Evolutionary conservation across 2,888 invertebrate genomes (phyloP).

Genomic region (Tinea semifulvella): DNA sequence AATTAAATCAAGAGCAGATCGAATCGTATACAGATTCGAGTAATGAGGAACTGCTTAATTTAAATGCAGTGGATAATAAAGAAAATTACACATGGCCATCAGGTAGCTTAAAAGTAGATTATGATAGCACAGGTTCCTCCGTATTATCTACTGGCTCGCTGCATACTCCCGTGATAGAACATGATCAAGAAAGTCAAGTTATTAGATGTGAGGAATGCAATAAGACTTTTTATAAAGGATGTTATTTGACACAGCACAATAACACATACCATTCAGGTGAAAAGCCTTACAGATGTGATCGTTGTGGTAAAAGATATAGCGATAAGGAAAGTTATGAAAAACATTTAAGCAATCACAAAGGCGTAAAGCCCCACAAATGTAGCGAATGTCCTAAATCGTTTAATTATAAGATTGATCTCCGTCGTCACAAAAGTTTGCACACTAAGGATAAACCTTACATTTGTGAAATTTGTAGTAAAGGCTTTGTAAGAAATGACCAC

Average conservation of each 20-base stretch:
- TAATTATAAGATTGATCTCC: constrained; percentile 89
- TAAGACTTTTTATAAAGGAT: constrained; percentile 85
- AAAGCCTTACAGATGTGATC: constrained; percentile 85
- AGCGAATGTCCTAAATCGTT: constrained; percentile 86
- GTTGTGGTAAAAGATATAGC: constrained; percentile 87
- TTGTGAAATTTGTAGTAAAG: constrained; percentile 1
- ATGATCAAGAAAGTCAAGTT: constrained; percentile 23
- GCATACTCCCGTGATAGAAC: not conserved
- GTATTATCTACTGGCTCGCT: constrained; percentile 28
- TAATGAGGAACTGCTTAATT: not conserved
- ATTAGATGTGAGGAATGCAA: constrained; percentile 84
- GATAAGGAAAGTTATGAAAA: constrained; percentile 73
- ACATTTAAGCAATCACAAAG: constrained; percentile 80
- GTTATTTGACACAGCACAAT: constrained; percentile 90
- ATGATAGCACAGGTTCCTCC: constrained; percentile 41
- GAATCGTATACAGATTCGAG: not conserved
- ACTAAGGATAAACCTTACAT: constrained; percentile 73
- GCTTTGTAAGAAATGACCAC: not conserved
- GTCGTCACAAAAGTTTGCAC: constrained; percentile 87
- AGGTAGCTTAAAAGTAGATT: constrained; percentile 50
- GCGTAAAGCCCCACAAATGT: constrained; percentile 89
- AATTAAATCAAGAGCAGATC: not conserved
- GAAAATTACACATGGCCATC: constrained; percentile 61
- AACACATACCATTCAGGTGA: constrained; percentile 89
- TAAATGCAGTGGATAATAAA: constrained; percentile 40